Base-by-base conservation (phyloP, 37 sponge, comb jelly and placozoan species). In the Ianthella basta region DNA sequence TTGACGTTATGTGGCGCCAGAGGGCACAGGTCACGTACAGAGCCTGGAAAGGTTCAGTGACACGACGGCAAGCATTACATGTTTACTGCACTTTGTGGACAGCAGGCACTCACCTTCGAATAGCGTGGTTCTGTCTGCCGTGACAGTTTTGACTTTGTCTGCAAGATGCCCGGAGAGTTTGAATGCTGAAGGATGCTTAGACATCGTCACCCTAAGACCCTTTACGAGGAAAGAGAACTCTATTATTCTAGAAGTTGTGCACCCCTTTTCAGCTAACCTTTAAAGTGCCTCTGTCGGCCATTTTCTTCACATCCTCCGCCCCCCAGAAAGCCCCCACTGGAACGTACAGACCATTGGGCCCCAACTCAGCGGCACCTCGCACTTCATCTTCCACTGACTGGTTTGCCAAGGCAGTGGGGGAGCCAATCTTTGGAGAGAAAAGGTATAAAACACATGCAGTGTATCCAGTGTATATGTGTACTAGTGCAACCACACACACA, bases 301-400 rank as follows among this genome's bases (percentile, higher is more conserved):
- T 94, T 53, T 94, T 97, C 81, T 86, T 83, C 13, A 97, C 90
- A 78, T 97, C 97, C 13, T 91, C 87, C 37, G 86, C 95, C 39
- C 97, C 97, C 97, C 97, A 97, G 40, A 97, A 69, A 21, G 97
- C 97, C 23, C 97, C 97, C 10, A 81, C 82, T 18, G 97, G 91
- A 1, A 97, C 79, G 79, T 97, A 97, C 79, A 97, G 82, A n/a
- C 91, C 95, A 72, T 94, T 87, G 1, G 79, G 18, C 3, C 64
- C 39, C 23, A 20, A 19, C 27, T 66, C 10, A 56, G 83, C 83
- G 34, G 83, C 79, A 39, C 25, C 32, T 21, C 89, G 72, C 50
- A 97, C 64, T 0, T 64, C 56, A 12, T 88, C 40, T n/a, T 88
- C 83, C 0, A 91, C 92, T 0, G 80, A 54, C 36, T 53, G 70